These are phyloP conservation scores for Sebastes kiyomatsui DNA, from an alignment of 2,797 vertebrate species.

Conservation along the genomic window DNA sequence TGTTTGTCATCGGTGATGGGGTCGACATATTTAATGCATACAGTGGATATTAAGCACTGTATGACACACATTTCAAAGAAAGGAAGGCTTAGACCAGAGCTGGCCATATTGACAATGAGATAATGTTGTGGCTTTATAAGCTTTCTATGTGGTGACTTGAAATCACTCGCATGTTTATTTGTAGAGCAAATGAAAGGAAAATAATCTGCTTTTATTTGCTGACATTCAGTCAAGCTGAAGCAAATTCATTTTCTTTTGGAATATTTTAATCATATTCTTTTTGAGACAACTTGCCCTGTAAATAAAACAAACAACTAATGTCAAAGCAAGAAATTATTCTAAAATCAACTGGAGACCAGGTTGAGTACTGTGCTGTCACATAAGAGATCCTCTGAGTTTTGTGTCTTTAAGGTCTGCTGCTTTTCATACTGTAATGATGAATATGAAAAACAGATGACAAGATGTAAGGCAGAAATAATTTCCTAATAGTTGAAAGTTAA, in stretches of 20 bases:
- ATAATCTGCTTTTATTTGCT: not conserved
- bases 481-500: not conserved
- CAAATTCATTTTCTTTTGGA: not conserved
- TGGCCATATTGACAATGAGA: not conserved
- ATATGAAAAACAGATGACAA: not conserved
- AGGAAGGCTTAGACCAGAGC: conserved; percentile 14
- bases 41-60: not conserved
- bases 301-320: not conserved
- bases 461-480: not conserved
- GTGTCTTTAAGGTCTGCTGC: not conserved
- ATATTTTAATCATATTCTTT: not conserved
- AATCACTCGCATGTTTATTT: not conserved
- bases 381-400: not conserved
- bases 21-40: conserved; percentile 14
- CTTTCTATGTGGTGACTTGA: not conserved
- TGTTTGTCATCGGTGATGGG: conserved; percentile 9
- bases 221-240: not conserved
- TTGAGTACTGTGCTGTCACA: not conserved
- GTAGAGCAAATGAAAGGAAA: not conserved
- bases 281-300: not conserved
- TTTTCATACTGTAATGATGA: not conserved
- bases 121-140: not conserved
- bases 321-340: not conserved
- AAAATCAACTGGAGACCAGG: not conserved
- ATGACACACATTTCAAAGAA: conserved; percentile 12